These are phyloP conservation scores for Corapipo altera DNA, from an alignment of 2,113 vertebrate species.

Conservation along the genomic window DNA sequence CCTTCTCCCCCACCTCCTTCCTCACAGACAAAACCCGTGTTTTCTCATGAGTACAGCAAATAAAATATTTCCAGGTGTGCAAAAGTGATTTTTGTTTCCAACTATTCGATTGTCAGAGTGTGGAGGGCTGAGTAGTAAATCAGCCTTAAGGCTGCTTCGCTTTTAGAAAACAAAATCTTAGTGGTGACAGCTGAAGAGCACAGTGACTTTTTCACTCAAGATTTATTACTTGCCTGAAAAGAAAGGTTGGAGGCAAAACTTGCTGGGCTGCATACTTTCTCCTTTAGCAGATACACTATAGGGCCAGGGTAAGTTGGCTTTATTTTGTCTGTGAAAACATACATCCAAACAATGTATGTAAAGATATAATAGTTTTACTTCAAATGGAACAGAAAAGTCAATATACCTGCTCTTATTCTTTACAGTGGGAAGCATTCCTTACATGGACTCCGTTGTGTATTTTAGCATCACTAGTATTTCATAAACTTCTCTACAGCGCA, in stretches of 20 bases:
- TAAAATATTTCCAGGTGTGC: conserved; percentile 73
- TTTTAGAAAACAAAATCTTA: conserved; percentile 51
- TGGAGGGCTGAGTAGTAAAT: conserved; percentile 68
- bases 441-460: not conserved
- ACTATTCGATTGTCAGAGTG: conserved; percentile 64
- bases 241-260: conserved; percentile 58
- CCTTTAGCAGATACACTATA: conserved; percentile 40
- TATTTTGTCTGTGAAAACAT: conserved; percentile 43
- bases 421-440: not conserved
- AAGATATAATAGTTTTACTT: conserved; percentile 20
- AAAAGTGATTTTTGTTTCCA: conserved; percentile 62
- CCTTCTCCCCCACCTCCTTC: not conserved
- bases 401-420: not conserved
- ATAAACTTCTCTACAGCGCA: not conserved
- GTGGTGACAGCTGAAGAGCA: conserved; percentile 75
- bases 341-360: not conserved
- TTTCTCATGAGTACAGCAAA: conserved; percentile 56
- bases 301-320: conserved; percentile 16
- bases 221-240: conserved; percentile 74
- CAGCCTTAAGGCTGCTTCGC: conserved; percentile 68
- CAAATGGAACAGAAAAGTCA: not conserved
- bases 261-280: conserved; percentile 69
- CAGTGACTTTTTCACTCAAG: conserved; percentile 69
- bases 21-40: conserved; percentile 24
- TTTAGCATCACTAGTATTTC: not conserved